A percentile compares a stretch with the other conserved stretches of the same genome.
phyloP scores from a whole-genome alignment of 2,888 invertebrate species.

The Pinctada fucata region DNA sequence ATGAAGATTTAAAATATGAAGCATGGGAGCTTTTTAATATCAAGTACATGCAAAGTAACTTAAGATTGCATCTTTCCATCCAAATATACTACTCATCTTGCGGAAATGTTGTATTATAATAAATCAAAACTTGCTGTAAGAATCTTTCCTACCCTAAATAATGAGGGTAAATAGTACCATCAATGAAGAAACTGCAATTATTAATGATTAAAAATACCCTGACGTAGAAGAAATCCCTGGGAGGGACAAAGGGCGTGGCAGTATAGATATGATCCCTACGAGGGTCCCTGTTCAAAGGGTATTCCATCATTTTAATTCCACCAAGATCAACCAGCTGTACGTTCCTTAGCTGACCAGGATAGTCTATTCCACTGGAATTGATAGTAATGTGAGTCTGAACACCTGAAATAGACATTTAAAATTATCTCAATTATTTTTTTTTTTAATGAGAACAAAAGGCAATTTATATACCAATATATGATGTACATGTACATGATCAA shows the following conservation, averaged over 20 bases:
- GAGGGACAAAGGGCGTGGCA: conserved; percentile 81
- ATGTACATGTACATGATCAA: neutral
- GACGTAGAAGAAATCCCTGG: conserved; percentile 84
- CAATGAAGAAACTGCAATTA: too few relatives aligned
- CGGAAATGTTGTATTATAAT: too few relatives aligned
- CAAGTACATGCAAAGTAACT: too few relatives aligned
- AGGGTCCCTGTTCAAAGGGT: conserved; percentile 66
- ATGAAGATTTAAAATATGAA: too few relatives aligned
- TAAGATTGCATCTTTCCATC: too few relatives aligned
- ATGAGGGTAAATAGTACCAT: too few relatives aligned
- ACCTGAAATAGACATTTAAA: conserved; percentile 61
- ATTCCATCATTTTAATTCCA: conserved; percentile 69
- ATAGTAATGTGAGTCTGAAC: conserved; percentile 76
- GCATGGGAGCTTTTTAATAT: too few relatives aligned
- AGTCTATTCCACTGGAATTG: conserved; percentile 77
- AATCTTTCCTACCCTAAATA: too few relatives aligned
- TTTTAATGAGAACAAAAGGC: neutral
- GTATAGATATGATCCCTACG: conserved; percentile 77
- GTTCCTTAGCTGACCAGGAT: conserved; percentile 73
- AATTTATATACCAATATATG: neutral
- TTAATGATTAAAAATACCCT: conserved; percentile 77
- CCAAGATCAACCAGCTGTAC: conserved; percentile 73
- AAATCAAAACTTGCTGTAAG: too few relatives aligned
- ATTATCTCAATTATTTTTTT: neutral
- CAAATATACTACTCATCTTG: too few relatives aligned